A percentile compares a stretch with the other conserved stretches of the same genome.
These are phyloP conservation scores for Oligia fasciuncula DNA, from an alignment of 2,888 invertebrate genomes.

Conservation along the genomic window DNA sequence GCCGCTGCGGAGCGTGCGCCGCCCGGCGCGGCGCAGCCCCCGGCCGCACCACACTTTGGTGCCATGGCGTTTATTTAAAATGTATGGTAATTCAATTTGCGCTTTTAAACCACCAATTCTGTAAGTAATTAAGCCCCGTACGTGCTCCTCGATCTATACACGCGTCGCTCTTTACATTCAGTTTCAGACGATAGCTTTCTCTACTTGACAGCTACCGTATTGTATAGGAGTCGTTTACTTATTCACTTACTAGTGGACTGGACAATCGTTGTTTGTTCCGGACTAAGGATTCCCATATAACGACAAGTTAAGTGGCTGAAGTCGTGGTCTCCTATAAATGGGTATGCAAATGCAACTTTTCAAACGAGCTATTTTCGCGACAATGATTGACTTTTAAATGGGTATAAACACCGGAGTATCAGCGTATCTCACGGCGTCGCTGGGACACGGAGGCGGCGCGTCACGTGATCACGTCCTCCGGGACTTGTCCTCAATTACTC, in stretches of 20 bases:
- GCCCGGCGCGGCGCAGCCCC: conserved; percentile 65
- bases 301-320: conserved; percentile 80
- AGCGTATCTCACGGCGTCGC: conserved; percentile 70
- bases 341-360: conserved; percentile 79
- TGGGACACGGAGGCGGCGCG: conserved; percentile 58
- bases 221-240: conserved; percentile 62
- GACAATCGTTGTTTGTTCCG: conserved; percentile 72
- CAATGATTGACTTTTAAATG: conserved; percentile 88
- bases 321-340: conserved; percentile 79
- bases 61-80: conserved; percentile 84
- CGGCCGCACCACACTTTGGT: conserved; percentile 58
- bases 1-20: conserved; percentile 61
- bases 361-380: conserved; percentile 77
- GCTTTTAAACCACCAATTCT: conserved; percentile 73
- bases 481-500: conserved; percentile 77
- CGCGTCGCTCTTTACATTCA: conserved; percentile 47
- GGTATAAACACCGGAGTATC: conserved; percentile 76
- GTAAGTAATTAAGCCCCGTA: conserved; percentile 64
- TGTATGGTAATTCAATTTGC: conserved; percentile 86
- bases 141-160: conserved; percentile 33
- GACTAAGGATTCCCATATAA: conserved; percentile 75
- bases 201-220: conserved; percentile 64
- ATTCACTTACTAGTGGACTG: conserved; percentile 65
- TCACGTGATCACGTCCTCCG: conserved; percentile 62
- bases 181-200: conserved; percentile 62